phyloP scores from a whole-genome alignment of 1,140 invertebrate species.

The Panagrolaimus sp. region DNA sequence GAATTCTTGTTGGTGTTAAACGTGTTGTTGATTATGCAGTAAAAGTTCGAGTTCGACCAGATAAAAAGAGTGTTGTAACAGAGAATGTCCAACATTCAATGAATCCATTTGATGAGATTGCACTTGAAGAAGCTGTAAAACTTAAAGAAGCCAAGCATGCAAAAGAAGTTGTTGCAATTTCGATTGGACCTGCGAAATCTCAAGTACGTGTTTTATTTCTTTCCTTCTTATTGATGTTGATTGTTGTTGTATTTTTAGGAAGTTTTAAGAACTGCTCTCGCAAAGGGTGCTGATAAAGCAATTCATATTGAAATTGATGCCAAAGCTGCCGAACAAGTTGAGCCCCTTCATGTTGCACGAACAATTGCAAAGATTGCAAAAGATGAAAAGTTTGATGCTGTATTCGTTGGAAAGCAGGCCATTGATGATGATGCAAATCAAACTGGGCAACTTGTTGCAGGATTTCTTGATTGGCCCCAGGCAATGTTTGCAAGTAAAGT shows the following conservation, averaged over 20 bases:
- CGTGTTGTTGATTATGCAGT: slow-evolving; percentile 45
- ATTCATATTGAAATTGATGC: slow-evolving; percentile 87
- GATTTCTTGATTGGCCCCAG: slow-evolving; percentile 88
- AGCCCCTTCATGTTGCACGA: slow-evolving; percentile 92
- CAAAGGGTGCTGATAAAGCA: slow-evolving; percentile 92
- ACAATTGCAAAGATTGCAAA: slow-evolving; percentile 76
- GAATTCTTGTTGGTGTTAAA: slow-evolving; percentile 46
- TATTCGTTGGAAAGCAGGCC: slow-evolving; percentile 94
- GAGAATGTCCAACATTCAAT: slow-evolving; percentile 98
- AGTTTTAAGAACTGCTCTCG: slow-evolving; percentile 84
- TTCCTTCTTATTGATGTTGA: not conserved
- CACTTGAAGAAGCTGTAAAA: slow-evolving; percentile 93
- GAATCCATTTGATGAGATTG: slow-evolving; percentile 99
- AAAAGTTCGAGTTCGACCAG: slow-evolving; percentile 90
- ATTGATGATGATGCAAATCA: slow-evolving; percentile 99
- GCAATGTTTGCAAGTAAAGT: slow-evolving; percentile 52
- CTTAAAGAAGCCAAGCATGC: slow-evolving; percentile 94
- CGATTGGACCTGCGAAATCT: slow-evolving; percentile 81
- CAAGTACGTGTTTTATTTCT: slow-evolving; percentile 65
- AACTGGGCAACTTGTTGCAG: slow-evolving; percentile 96
- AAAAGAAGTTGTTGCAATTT: slow-evolving; percentile 85
- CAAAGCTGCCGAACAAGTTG: slow-evolving; percentile 77
- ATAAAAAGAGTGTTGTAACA: slow-evolving; percentile 89
- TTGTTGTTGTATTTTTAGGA: slow-evolving; percentile 65
- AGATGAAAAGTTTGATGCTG: slow-evolving; percentile 83